Conservation (phyloP, 1,140 invertebrate genomes). For the Potamilus streckersoni region DNA sequence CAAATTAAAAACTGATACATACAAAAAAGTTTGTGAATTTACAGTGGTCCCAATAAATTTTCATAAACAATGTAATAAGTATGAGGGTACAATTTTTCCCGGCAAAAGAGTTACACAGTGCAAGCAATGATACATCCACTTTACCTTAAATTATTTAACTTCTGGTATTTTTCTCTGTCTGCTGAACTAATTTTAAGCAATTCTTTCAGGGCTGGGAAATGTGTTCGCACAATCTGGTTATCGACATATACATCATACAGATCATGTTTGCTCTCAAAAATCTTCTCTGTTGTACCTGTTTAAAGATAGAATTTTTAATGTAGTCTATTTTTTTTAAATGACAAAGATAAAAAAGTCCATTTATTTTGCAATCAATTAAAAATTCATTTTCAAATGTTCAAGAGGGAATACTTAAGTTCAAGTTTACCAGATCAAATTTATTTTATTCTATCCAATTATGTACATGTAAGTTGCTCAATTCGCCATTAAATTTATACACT, state of each 20-base stretch:
- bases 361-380: no score
- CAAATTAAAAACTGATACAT: no score
- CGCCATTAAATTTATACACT: no score
- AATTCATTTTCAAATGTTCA: no score
- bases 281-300: slow-evolving; percentile 70
- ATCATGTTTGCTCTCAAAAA: slow-evolving; percentile 68
- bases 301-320: background rate
- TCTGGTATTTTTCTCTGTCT: slow-evolving; percentile 63
- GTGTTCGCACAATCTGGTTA: slow-evolving; percentile 60
- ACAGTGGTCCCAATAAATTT: no score
- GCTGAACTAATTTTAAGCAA: slow-evolving; percentile 63
- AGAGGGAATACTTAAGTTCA: no score
- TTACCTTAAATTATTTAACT: slow-evolving; percentile 66
- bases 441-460: no score
- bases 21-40: no score
- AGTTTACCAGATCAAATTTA: no score
- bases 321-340: no score
- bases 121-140: background rate
- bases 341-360: no score
- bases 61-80: background rate
- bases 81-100: background rate
- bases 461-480: no score
- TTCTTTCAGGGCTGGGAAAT: slow-evolving; percentile 55
- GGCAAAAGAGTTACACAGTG: background rate
- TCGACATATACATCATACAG: slow-evolving; percentile 69